phyloP scores from a whole-genome alignment of 2,888 invertebrate genomes.

The Euclidia mi region DNA sequence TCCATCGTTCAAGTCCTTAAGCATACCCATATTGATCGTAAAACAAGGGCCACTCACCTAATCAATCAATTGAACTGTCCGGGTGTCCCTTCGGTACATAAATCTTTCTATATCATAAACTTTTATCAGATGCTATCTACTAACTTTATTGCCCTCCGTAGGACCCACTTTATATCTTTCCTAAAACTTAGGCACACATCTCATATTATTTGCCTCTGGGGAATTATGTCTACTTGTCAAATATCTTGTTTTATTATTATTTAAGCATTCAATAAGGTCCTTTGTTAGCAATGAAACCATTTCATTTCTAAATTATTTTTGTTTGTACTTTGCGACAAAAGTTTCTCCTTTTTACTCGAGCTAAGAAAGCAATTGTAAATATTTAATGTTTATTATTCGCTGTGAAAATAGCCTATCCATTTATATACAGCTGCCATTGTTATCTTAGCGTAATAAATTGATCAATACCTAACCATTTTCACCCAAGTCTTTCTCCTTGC shows the following conservation, averaged over 20 bases:
- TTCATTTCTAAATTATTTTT: too few relatives aligned
- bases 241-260: conserved; percentile 6
- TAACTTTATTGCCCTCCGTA: conserved; percentile 44
- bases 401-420: too few relatives aligned
- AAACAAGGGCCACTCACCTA: conserved; percentile 30
- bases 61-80: conserved; percentile 48
- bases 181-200: conserved; percentile 36
- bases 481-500: too few relatives aligned
- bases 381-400: too few relatives aligned
- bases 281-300: too few relatives aligned
- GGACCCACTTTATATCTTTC: conserved; percentile 41
- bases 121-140: conserved; percentile 53
- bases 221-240: conserved; percentile 20
- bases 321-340: too few relatives aligned
- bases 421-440: too few relatives aligned
- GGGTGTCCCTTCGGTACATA: conserved; percentile 39
- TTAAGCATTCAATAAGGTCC: too few relatives aligned
- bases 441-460: too few relatives aligned
- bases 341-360: too few relatives aligned
- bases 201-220: conserved; percentile 26
- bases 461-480: too few relatives aligned
- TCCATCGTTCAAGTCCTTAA: not conserved
- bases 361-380: too few relatives aligned
- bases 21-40: conserved; percentile 18
- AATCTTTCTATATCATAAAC: conserved; percentile 55